Base-by-base conservation (phyloP, 2,113 vertebrate genomes). In the Eulacestoma nigropectus region DNA sequence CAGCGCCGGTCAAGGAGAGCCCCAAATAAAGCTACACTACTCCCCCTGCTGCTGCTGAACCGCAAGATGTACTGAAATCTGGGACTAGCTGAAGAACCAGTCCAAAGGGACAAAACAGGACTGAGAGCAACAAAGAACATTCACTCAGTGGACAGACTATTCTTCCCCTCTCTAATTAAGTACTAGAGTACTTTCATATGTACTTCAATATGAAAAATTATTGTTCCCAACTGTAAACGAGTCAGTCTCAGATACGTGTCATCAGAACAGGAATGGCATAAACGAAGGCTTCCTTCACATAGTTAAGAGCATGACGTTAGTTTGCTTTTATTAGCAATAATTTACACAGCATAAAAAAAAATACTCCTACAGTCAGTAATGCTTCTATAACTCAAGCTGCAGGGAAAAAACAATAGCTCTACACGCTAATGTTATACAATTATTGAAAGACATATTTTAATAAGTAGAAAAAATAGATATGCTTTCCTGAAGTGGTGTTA, bases 41-140 rank as follows among this genome's bases (percentile, higher is more conserved):
- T 97, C 96, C 96, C 96, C 93, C 96, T 97, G 93, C 96, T 95
- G 96, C 94, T 92, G 63, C 83, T 11, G 4, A 59, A 76, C 83
- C 47, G 91, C 75, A 84, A 70, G 49, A 78, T 13, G 23, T 11
- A 55, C 35, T 59, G 56, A 69, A 83, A 62, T n/a, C 11, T 9
- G 5, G 16, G 59, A 86, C 37, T 4, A 4, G 55, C 63, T 42
- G n/a, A 67, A 65, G 46, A 55, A 39, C 32, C 68, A 39, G 16
- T 8, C 22, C 30, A 23, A 70, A 29, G 23, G 16, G 23, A 84
- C 6, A 13, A 83, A 88, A 50, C 35, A 47, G 22, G 29, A 27
- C 32, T 32, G 16, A 75, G 23, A 47, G 17, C 29, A 85, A 59
- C 76, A 70, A 87, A 89, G n/a, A 79, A 41, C 20, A 14, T 21